Evolutionary conservation across 2,888 invertebrate species (phyloP).

Genomic region (Cerceris ruficornis): DNA sequence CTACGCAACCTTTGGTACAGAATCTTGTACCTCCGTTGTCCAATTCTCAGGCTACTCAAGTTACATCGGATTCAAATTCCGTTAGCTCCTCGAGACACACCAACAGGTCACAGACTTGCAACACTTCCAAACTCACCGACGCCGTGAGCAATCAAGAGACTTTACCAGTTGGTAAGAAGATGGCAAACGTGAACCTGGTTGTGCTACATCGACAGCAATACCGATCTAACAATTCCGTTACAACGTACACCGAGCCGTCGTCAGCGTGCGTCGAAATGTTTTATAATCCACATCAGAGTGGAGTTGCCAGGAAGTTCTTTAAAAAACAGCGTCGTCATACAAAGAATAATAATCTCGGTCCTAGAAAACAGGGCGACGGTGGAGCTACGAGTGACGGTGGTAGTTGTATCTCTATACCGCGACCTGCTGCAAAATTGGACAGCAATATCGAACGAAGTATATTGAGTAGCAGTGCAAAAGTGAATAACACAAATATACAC

Average conservation of each 20-base stretch:
- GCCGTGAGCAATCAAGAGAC: slow-evolving; percentile 77
- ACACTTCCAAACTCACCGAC: slow-evolving; percentile 86
- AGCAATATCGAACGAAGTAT: slow-evolving; percentile 83
- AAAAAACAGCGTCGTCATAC: slow-evolving; percentile 91
- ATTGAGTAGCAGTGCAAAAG: slow-evolving; percentile 89
- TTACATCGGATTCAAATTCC: slow-evolving; percentile 78
- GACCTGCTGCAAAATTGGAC: slow-evolving; percentile 81
- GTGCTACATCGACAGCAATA: slow-evolving; percentile 89
- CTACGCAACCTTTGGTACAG: slow-evolving; percentile 81
- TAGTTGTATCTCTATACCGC: slow-evolving; percentile 82
- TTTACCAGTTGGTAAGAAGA: slow-evolving; percentile 61
- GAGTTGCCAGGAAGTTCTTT: slow-evolving; percentile 95
- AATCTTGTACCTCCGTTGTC: slow-evolving; percentile 84
- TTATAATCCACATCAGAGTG: slow-evolving; percentile 96
- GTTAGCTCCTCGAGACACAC: slow-evolving; percentile 84
- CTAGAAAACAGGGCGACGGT: slow-evolving; percentile 85
- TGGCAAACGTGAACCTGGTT: slow-evolving; percentile 87
- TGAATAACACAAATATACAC: slow-evolving; percentile 91
- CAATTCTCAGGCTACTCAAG: slow-evolving; percentile 82
- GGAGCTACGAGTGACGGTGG: slow-evolving; percentile 84
- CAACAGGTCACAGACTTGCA: slow-evolving; percentile 86
- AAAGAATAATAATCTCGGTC: slow-evolving; percentile 87
- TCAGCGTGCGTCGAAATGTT: slow-evolving; percentile 88
- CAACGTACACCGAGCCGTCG: slow-evolving; percentile 84
- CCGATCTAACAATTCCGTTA: slow-evolving; percentile 86